Conservation (phyloP, 30 jellyfish, hydroid and myxozoan genomes). For the Pseudorhiza aurosa region DNA sequence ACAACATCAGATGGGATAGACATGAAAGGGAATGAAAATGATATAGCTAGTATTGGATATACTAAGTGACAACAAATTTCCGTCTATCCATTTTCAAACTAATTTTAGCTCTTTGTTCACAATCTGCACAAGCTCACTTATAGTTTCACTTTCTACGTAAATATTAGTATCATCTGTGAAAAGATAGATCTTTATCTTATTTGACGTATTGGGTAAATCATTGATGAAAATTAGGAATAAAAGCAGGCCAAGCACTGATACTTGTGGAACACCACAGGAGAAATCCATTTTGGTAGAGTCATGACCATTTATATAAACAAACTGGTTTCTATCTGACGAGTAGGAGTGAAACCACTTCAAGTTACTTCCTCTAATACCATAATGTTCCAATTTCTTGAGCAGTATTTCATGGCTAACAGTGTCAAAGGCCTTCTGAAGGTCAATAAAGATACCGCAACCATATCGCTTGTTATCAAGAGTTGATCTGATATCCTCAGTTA, state of each 20-base stretch:
- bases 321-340: slow-evolving; percentile 20
- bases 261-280: slow-evolving; percentile 77
- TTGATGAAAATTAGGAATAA: slow-evolving; percentile 1
- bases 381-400: slow-evolving; percentile 37
- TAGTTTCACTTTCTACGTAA: background rate
- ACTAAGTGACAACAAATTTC: slow-evolving; percentile 18
- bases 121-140: background rate
- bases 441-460: slow-evolving; percentile 35
- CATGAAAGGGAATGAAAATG: too few species aligned
- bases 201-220: slow-evolving; percentile 26
- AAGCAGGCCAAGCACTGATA: slow-evolving; percentile 47
- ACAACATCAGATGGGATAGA: slow-evolving; percentile 8
- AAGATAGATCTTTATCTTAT: background rate
- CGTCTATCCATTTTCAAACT: slow-evolving; percentile 19
- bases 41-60: slow-evolving; percentile 13
- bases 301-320: slow-evolving; percentile 1
- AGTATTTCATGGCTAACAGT: slow-evolving; percentile 24
- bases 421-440: slow-evolving; percentile 42
- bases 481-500: slow-evolving; percentile 44
- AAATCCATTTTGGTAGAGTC: too few species aligned
- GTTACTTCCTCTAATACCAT: slow-evolving; percentile 50
- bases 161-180: slow-evolving; percentile 16
- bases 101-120: slow-evolving; percentile 19
- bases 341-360: slow-evolving; percentile 46
- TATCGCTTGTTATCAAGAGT: slow-evolving; percentile 47